Base-by-base conservation (phyloP, 2,113 vertebrate species). In the Zosterops hypoxanthus region DNA sequence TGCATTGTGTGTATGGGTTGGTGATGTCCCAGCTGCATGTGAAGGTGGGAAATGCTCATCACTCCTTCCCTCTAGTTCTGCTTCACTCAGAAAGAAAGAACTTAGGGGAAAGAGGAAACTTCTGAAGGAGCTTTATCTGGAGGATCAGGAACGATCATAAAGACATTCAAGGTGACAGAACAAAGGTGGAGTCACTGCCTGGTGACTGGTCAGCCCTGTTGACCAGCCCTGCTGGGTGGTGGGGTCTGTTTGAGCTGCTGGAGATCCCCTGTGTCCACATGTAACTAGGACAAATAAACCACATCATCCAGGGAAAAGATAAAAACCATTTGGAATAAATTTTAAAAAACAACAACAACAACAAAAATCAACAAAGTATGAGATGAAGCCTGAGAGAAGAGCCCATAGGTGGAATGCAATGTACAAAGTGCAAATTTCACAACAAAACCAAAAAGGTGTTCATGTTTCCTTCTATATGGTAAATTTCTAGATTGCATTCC, bases 161-260 rank as follows among this genome's bases (percentile, higher is more conserved):
- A 8, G n/a, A 21, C 1, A 1, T 17, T 5, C 0, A 20, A 49
- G 4, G n/a, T 41, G n/a, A 3, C 36, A 76, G 44, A 56, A 41
- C 0, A 2, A 29, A 64, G 6, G 19, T 42, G 21, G 24, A 50
- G 3, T 44, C 39, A 31, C 18, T 85, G 18, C 24, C n/a, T 52
- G 41, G 36, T 6, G 4, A 1, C 13, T 26, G 3, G 6, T 46
- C 24, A 13, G 13, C 29, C 10, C 24, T 60, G 10, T n/a, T n/a
- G n/a, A n/a, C n/a, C 24, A 13, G 13, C 29, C 10, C 24, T 60
- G 10, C 28, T 71, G 39, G 6, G 11, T 64, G 8, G 2, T 46
- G 25, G 28, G 5, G 4, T 68, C 39, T 86, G 11, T 52, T 39
- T 50, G 33, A 29, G 33, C 26, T 89, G 16, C 18, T 69, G 34